These are phyloP conservation scores for Gulo gulo DNA, from an alignment of 2,113 vertebrate genomes.

Conservation along the genomic window DNA sequence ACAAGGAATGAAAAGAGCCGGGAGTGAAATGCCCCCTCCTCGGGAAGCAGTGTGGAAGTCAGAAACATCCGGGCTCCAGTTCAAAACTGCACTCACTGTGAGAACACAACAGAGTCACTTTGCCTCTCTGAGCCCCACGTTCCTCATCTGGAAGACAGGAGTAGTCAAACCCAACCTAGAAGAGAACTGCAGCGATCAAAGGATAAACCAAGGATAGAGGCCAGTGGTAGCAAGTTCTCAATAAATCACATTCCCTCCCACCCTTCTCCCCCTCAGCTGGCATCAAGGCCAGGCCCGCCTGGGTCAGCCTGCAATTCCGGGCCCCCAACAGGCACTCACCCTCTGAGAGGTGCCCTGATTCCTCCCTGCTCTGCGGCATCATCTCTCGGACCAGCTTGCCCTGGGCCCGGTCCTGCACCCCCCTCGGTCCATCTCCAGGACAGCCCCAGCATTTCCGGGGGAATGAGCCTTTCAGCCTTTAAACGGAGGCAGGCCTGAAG, in stretches of 20 bases:
- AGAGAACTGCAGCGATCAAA: neutral
- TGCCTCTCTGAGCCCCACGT: neutral
- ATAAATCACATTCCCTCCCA: no score
- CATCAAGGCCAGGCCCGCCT: neutral
- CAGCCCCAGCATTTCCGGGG: no score
- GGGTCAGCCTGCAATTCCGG: neutral
- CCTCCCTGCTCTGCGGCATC: neutral
- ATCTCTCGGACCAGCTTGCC: fast-evolving
- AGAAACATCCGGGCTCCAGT: neutral
- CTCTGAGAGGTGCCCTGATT: neutral
- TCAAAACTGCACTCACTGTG: neutral
- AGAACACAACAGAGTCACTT: neutral
- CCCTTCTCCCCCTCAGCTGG: neutral
- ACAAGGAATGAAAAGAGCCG: neutral
- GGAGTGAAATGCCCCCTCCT: fast-evolving
- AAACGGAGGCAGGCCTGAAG: neutral
- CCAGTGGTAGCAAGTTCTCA: neutral
- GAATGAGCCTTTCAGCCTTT: neutral
- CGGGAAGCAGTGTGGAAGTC: neutral
- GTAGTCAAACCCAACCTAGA: neutral
- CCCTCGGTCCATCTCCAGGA: fast-evolving
- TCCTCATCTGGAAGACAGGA: neutral
- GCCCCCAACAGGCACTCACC: neutral
- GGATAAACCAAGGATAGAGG: fast-evolving
- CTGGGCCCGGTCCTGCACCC: no score